Evolutionary conservation across 2,888 invertebrate species (phyloP), one percentile per base, ranked within the genome.

Genomic region (Disparrhopalites patrizii): DNA sequence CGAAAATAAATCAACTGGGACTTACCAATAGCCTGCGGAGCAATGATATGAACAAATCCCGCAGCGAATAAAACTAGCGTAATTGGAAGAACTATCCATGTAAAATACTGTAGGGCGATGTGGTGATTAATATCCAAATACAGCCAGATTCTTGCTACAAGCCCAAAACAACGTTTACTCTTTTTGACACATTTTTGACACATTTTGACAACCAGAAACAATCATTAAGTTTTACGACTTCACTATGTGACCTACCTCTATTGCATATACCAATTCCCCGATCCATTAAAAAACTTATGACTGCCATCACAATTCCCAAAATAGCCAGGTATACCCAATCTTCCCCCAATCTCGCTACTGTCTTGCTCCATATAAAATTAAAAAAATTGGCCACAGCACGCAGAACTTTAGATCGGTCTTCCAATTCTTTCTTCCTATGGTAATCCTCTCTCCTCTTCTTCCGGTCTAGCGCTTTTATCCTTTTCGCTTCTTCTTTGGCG

Each of bases 281-380:
- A 81, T 97, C 96, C 91, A 96, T 94, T 66, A 89, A 85, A 80
- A 93, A 97, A 81, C 93, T 95, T 76, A 96, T 84, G 57, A 93
- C 81, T 1, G 96, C 96, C 93, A 95, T 95, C 76, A 94, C 89
- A 77, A 96, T 85, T 62, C 96, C 96, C 51, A 97, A 84, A 18
- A 94, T 83, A 0, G 94, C 93, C 76, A 97, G 83, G 81, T 96
- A 96, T 62, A 96, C 89, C 96, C 96, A 97, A 81, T 97, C 96
- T 80, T 96, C 96, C 65, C 95, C 95, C 56, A 91, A 84, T 74
- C 89, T 84, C 28, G 93, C 93, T 78, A 94, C 90, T 47, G 90
- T 89, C 80, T 91, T 88, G 77, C 87, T 85, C 93, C 93, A 94
- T 70, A 90, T 78, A 79, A 85, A 87, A 73, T 86, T 84, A 73